Base-by-base conservation (phyloP, 2,797 vertebrate species). In the Diplodus puntazzo region DNA sequence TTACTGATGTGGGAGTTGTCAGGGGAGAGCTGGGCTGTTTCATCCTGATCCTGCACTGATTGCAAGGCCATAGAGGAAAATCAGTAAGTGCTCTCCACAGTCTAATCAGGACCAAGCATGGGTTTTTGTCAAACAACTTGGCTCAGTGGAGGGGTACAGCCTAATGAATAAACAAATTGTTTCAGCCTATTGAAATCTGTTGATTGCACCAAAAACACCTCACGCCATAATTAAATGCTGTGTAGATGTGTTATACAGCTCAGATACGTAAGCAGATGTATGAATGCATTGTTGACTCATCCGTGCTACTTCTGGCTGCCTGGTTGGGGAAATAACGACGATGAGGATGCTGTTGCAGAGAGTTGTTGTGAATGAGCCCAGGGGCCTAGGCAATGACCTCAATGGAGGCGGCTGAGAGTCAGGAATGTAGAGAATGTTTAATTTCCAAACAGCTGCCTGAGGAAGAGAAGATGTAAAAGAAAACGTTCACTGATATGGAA, bases 21-120 rank as follows among this genome's bases (percentile, higher is more conserved):
- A 77, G 68, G 21, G 20, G 53, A 67, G 75, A 81, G 67, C 34
- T 70, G 59, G 42, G 23, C 63, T 66, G 74, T 66, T 79, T 69
- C 69, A 75, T 82, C 65, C 67, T 64, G 80, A 82, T 88, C 73
- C 68, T 79, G 43, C 84, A 64, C 88, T 90, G 91, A 92, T 91
- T 91, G 82, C 85, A 54, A 81, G 80, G 82, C 60, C 85, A 75
- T 62, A 75, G 49, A 62, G 77, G 82, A 70, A 84, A 79, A 86
- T 77, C 83, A 78, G 48, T 60, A 82, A 90, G 91, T 75, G 81
- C 78, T 71, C 91, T 91, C 76, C 46, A 78, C 61, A 61, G 80
- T 59, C 82, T 87, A 90, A 91, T 91, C 88, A 91, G 80, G 60
- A 75, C 53, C 61, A 48, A 75, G 72, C 66, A 71, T 62, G 54